phyloP scores from a whole-genome alignment of 2,113 vertebrate genomes.

The Gymnorhina tibicen region DNA sequence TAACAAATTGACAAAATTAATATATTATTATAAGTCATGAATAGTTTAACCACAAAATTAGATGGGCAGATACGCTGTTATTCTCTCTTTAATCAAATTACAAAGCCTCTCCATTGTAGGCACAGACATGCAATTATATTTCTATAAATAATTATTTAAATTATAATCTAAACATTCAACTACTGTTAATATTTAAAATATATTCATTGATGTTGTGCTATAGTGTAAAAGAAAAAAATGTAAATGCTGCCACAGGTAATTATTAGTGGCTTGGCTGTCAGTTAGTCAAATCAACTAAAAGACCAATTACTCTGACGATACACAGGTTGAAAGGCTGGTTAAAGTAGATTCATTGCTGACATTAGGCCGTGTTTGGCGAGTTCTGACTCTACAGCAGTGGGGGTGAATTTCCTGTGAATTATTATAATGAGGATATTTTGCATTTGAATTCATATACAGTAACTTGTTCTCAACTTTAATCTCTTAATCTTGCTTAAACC shows the following conservation, averaged over 20 bases:
- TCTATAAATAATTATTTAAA: slow-evolving; percentile 77
- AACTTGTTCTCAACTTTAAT: slow-evolving; percentile 8
- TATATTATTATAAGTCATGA: slow-evolving; percentile 70
- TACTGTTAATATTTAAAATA: slow-evolving; percentile 64
- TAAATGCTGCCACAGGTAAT: slow-evolving; percentile 78
- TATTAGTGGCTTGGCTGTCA: slow-evolving; percentile 79
- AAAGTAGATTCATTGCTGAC: slow-evolving; percentile 69
- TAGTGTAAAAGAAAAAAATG: slow-evolving; percentile 63
- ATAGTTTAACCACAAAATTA: slow-evolving; percentile 64
- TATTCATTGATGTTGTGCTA: slow-evolving; percentile 56
- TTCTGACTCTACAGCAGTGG: slow-evolving; percentile 20
- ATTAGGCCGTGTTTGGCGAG: slow-evolving; percentile 60
- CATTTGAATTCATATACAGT: slow-evolving; percentile 46
- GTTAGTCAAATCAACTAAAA: slow-evolving; percentile 84
- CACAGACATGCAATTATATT: slow-evolving; percentile 60
- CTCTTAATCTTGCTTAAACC: background rate
- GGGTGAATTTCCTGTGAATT: slow-evolving; percentile 45
- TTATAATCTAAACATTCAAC: slow-evolving; percentile 68
- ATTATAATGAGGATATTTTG: slow-evolving; percentile 73
- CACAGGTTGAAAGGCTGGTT: slow-evolving; percentile 83
- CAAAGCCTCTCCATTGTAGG: slow-evolving; percentile 37
- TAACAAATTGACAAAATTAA: slow-evolving; percentile 81
- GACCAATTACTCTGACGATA: slow-evolving; percentile 84
- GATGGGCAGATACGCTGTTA: slow-evolving; percentile 11
- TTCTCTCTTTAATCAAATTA: slow-evolving; percentile 73